Base-by-base conservation (phyloP, 2,113 vertebrate species). In the Glareola pratincola region DNA sequence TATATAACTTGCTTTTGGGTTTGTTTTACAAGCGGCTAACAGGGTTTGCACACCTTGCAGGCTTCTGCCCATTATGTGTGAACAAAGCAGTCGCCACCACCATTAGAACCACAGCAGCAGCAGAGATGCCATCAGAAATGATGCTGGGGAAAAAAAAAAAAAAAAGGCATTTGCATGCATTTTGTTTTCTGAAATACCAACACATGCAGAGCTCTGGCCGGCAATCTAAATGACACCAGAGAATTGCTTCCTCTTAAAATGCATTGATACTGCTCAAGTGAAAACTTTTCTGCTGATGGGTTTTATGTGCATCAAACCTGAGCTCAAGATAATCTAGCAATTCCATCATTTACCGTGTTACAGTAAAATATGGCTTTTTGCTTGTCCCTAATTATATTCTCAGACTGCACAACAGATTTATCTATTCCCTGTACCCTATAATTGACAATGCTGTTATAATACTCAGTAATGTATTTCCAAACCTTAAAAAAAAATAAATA, bases 181-280 rank as follows among this genome's bases (percentile, higher is more conserved):
- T 66, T 66, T 45, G 63, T 74, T 45, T 87, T 66, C 51, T 41
- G 60, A 66, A 91, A 54, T 73, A 86, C 3, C 63, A 67, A 51
- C 45, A 30, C 64, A 48, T 1, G 27, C 78, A 87, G 50, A 92
- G 79, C 43, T 66, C 62, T 47, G 43, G 68, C 43, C 95, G 73
- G 32, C 78, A 73, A 66, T 37, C 69, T 45, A 53, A 78, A 69
- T 7, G 5, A 59, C 64, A 83, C 57, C 51, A 67, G 64, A 59
- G 92, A 36, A 84, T 56, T 32, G 73, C 24, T 59, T 72, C 69
- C 43, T 92, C 54, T 84, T 51, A 78, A 91, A 94, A 96, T 15
- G 68, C 83, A 79, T 17, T 17, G 69, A 60, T 51, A 36, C 22
- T 43, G 56, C 72, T 85, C 53, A 87, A 90, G 84, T 77, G 75